A percentile compares a stretch with the other conserved stretches of the same genome.
Evolutionary conservation across 64 coral and sea anemone species (phyloP).

Genomic region (Montipora capricornis): DNA sequence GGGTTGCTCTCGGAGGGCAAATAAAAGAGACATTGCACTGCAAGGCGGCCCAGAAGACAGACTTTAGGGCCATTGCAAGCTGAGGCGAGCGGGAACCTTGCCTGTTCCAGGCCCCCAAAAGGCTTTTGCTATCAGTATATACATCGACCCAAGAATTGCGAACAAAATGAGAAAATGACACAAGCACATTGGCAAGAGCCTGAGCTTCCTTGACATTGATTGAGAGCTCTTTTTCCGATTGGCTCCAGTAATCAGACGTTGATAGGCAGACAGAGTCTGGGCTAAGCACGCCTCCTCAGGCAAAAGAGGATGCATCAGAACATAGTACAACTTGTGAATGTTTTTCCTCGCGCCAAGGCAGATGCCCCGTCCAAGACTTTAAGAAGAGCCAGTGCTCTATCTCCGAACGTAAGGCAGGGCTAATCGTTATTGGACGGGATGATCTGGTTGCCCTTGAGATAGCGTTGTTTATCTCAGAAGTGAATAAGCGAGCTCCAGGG

Average conservation of each 20-base stretch:
- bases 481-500: background rate
- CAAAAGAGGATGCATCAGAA: conserved; percentile 15
- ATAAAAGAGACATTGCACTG: background rate
- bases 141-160: conserved; percentile 3
- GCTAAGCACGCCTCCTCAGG: background rate
- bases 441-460: background rate
- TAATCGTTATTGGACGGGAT: background rate
- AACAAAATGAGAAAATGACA: background rate
- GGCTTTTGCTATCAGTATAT: background rate
- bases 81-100: no score
- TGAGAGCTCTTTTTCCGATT: background rate
- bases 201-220: background rate
- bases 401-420: background rate
- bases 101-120: background rate
- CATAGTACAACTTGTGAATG: conserved; percentile 20
- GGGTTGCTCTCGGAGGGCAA: background rate
- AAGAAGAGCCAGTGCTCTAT: conserved; percentile 14
- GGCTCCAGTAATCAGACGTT: background rate
- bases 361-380: background rate
- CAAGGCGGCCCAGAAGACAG: no score
- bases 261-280: background rate
- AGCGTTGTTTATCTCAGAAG: conserved; percentile 35
- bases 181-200: background rate
- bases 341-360: conserved; percentile 28
- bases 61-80: no score